phyloP scores from a whole-genome alignment of 2,113 vertebrate species.

The Engystomops pustulosus region DNA sequence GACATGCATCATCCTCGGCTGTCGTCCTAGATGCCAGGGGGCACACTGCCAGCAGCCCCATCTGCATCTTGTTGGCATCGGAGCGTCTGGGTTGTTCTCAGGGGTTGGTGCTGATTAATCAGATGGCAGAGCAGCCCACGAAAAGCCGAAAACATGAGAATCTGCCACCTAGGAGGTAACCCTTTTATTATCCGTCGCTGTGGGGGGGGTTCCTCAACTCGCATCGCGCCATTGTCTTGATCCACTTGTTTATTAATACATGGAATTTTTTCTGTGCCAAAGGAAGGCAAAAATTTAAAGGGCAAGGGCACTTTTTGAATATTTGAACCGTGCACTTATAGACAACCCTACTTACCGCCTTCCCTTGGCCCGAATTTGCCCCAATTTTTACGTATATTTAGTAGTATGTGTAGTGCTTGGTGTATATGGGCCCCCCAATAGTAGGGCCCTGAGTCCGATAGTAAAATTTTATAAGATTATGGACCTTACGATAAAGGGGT shows the following conservation, averaged over 20 bases:
- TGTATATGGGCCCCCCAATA: no score
- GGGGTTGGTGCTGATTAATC: slow-evolving; percentile 50
- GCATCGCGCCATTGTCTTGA: not conserved
- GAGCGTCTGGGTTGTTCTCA: slow-evolving; percentile 21
- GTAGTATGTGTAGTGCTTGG: no score
- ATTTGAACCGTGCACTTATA: no score
- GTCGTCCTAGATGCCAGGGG: slow-evolving; percentile 13
- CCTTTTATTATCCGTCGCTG: slow-evolving; percentile 10
- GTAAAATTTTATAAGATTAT: no score
- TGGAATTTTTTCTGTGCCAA: not conserved
- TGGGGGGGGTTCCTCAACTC: not conserved
- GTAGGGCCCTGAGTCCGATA: no score
- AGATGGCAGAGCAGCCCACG: slow-evolving; percentile 34
- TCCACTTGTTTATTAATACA: not conserved
- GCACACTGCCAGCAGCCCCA: slow-evolving; percentile 36
- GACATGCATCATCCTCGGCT: slow-evolving; percentile 18
- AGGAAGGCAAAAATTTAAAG: not conserved
- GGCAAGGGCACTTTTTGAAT: not conserved
- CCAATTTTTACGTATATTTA: no score
- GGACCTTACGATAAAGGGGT: no score
- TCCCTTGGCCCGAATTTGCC: no score
- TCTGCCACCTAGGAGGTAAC: slow-evolving; percentile 22
- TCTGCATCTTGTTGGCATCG: slow-evolving; percentile 44
- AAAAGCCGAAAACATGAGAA: slow-evolving; percentile 32
- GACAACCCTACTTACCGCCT: no score